phyloP scores from a whole-genome alignment of 2,113 vertebrate genomes.

The Sus scrofa region T2T-Sscrofa CM000826.6:33210501-33211000 shows the following conservation, averaged over 20 bases:
- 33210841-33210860: constrained; percentile 18
- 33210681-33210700: background rate
- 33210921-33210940: background rate
- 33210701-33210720: background rate
- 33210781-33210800: background rate
- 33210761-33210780: background rate
- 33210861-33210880: background rate
- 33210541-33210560: background rate
- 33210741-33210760: background rate
- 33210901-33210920: background rate
- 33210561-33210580: background rate
- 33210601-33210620: constrained; percentile 16
- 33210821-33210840: background rate
- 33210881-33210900: background rate
- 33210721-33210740: background rate
- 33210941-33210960: background rate
- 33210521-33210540: background rate
- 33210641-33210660: background rate
- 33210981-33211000: background rate
- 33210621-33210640: background rate
- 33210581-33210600: background rate
- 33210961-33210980: constrained; percentile 27
- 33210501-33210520: background rate
- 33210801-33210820: background rate
- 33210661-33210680: background rate